phyloP scores from a whole-genome alignment of 2,797 vertebrate genomes.

The Coreius guichenoti region DNA sequence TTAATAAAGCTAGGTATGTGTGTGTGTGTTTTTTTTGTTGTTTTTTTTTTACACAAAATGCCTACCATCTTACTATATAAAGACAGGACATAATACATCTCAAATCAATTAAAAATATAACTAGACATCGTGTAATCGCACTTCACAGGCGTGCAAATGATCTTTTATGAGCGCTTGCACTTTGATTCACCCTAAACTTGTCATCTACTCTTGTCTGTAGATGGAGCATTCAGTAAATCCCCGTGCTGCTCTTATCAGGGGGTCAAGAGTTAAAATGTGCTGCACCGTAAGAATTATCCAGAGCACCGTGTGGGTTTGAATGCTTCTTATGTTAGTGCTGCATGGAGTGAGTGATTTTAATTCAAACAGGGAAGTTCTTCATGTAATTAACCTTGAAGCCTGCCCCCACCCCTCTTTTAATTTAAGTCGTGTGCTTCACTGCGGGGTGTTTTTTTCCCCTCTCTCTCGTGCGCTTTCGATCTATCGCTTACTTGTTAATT shows the following conservation, averaged over 20 bases:
- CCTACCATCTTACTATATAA: background rate
- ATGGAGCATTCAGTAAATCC: conserved; percentile 52
- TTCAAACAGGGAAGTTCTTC: conserved; percentile 63
- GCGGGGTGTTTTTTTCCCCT: conserved; percentile 45
- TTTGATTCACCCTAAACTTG: conserved; percentile 53
- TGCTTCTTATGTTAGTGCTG: conserved; percentile 56
- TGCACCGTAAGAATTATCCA: conserved; percentile 54
- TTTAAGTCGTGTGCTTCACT: conserved; percentile 63
- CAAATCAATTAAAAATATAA: conserved; percentile 45
- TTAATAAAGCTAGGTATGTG: conserved; percentile 16
- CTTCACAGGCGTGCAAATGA: conserved; percentile 24
- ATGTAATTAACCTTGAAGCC: conserved; percentile 66
- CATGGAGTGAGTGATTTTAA: conserved; percentile 61
- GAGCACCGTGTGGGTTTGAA: conserved; percentile 50
- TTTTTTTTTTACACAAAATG: background rate
- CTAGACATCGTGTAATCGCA: conserved; percentile 20
- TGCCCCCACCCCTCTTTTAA: conserved; percentile 62
- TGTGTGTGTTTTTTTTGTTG: background rate
- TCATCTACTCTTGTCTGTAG: conserved; percentile 44
- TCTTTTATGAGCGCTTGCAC: conserved; percentile 40
- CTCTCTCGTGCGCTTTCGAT: background rate
- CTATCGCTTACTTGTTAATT: conserved; percentile 18
- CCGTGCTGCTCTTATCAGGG: conserved; percentile 50
- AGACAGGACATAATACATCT: background rate
- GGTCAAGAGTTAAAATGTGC: conserved; percentile 58